Percentiles rank a stretch among this genome's conserved stretches.
Evolutionary conservation across 2,797 vertebrate species (phyloP).

Genomic region (Falco peregrinus): DNA sequence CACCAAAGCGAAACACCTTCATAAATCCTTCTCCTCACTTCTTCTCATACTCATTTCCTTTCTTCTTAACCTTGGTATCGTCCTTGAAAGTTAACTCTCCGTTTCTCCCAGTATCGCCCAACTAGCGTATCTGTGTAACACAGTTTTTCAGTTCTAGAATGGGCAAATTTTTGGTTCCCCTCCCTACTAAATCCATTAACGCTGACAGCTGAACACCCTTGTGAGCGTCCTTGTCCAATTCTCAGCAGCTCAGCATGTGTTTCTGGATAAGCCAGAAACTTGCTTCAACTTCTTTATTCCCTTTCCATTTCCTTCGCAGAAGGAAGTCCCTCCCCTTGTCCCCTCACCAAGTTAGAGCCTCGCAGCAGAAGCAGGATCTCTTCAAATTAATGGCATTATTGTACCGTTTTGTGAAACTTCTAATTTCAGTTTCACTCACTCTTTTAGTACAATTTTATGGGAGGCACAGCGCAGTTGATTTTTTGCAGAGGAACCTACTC

Average conservation of each 20-base stretch:
- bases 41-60: not conserved
- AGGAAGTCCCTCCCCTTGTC: not conserved
- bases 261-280: not conserved
- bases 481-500: not conserved
- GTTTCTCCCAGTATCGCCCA: not conserved
- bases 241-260: not conserved
- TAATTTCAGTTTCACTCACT: not conserved
- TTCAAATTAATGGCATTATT: not conserved
- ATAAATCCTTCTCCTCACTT: conserved; percentile 2
- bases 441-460: not conserved
- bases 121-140: not conserved
- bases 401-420: not conserved
- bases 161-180: not conserved
- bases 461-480: not conserved
- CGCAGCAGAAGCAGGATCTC: not conserved
- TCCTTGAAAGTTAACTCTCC: conserved; percentile 1
- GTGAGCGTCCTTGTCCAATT: not conserved
- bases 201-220: not conserved
- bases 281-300: not conserved
- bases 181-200: not conserved
- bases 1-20: not conserved
- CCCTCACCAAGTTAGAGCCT: not conserved
- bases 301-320: not conserved
- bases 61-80: not conserved
- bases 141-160: not conserved